phyloP scores from a whole-genome alignment of 2,888 invertebrate genomes.

The Coelinius sp. region DNA sequence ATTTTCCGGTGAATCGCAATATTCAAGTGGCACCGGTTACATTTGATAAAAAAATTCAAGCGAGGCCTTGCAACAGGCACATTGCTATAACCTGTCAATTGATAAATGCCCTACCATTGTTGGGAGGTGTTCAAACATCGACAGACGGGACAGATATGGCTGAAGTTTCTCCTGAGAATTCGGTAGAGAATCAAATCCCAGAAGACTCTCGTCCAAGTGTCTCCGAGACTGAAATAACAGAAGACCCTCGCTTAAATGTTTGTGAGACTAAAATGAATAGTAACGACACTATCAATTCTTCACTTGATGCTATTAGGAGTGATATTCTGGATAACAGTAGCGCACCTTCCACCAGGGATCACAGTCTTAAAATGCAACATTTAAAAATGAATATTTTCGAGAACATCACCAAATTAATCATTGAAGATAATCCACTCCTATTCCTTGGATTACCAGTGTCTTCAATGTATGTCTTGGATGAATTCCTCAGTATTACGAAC shows the following conservation, averaged over 20 bases:
- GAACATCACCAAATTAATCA: conserved; percentile 21
- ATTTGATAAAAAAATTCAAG: neutral
- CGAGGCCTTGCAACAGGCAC: neutral
- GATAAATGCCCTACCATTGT: too few relatives aligned
- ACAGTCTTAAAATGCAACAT: neutral
- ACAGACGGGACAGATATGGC: too few relatives aligned
- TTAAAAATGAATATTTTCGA: neutral
- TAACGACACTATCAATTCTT: neutral
- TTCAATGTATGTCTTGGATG: conserved; percentile 33
- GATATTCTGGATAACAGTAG: neutral
- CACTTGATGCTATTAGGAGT: neutral
- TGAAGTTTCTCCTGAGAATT: too few relatives aligned
- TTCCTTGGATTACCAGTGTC: conserved; percentile 26
- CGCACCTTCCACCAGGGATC: neutral
- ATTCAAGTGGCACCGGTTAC: neutral
- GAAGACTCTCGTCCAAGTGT: neutral
- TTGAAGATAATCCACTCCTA: conserved; percentile 34
- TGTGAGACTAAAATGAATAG: neutral
- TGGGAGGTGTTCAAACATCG: too few relatives aligned
- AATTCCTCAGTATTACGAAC: conserved; percentile 12
- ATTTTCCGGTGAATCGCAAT: neutral
- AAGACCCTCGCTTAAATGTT: neutral
- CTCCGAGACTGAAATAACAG: neutral
- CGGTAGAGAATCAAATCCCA: neutral
- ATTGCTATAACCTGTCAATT: neutral